These are phyloP conservation scores for Isurus oxyrinchus DNA, from an alignment of 2,113 vertebrate species.

Conservation along the genomic window DNA sequence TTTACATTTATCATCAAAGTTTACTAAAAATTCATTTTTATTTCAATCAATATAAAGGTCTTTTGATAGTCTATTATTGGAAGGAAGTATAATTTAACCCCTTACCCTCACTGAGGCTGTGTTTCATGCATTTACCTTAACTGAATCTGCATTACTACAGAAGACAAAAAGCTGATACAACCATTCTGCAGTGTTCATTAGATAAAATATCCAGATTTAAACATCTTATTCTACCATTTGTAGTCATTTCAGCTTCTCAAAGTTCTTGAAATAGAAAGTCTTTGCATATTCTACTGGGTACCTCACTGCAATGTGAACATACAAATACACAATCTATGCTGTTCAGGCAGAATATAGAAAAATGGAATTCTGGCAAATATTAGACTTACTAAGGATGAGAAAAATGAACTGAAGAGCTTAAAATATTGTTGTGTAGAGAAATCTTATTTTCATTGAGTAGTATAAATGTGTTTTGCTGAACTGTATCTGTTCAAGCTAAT, in stretches of 20 bases:
- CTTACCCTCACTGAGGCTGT: not conserved
- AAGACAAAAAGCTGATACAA: not conserved
- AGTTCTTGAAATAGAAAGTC: not conserved
- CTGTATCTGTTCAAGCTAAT: slow-evolving; percentile 70
- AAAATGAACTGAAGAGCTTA: slow-evolving; percentile 62
- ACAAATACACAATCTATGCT: not conserved
- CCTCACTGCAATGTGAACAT: not conserved
- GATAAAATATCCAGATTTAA: not conserved
- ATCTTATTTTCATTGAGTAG: slow-evolving; percentile 63
- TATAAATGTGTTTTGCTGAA: slow-evolving; percentile 74
- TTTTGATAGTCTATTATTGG: not conserved
- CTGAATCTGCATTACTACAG: not conserved
- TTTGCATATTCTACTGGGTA: not conserved
- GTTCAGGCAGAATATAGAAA: slow-evolving; percentile 5
- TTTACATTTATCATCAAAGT: not conserved
- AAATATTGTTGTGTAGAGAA: slow-evolving; percentile 60
- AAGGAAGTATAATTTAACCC: not conserved
- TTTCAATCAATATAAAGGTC: not conserved
- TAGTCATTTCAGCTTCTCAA: not conserved
- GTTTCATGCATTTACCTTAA: not conserved
- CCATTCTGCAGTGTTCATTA: not conserved
- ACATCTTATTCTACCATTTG: not conserved
- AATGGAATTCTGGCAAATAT: not conserved
- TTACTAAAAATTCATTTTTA: not conserved
- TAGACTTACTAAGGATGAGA: slow-evolving; percentile 38